Base-by-base conservation (phyloP, 2,797 vertebrate genomes). In the Allobates femoralis region DNA sequence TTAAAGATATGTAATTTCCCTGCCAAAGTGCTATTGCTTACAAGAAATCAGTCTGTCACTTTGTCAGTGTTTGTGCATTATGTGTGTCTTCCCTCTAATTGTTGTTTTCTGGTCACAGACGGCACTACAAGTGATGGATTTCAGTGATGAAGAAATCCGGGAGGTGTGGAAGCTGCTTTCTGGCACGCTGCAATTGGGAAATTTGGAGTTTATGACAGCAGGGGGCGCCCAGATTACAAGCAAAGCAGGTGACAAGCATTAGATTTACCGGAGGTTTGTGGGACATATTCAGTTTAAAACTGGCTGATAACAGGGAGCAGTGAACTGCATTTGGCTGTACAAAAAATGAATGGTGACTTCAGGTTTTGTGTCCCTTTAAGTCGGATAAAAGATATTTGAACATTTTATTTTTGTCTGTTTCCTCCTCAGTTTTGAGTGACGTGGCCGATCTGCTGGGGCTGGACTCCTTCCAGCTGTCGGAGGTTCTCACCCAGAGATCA, bases 121-220 rank as follows among this genome's bases (percentile, higher is more conserved):
- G 89, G 97, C 97, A 1, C 92, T 98, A 90, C 96, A 96, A 90
- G 96, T 97, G 91, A 94, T 98, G 95, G 96, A 95, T 89, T 97
- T 98, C 91, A 94, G 90, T 1, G 94, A 95, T 81, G 97, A 98
- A 90, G 97, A 98, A 93, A 96, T 97, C 86, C 91, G 94, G 85
- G 97, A 98, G 18, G 94, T 98, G 74, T 97, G 97, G 92, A 97
- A 95, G 91, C 92, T 98, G 89, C 94, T 98, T 81, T 97, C 97
- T 60, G 96, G 95, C 23, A 96, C 96, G 11, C 94, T 98, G 85
- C 96, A 96, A 91, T 93, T 98, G 91, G 97, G 97, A 85, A 97
- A 98, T 0, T 92, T 97, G 66, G 96, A 97, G 84, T 98, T 98
- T 91, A 97, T 98, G 96, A 98, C 96, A 2, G 96, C 97, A 3